phyloP scores from a whole-genome alignment of 2,888 invertebrate genomes.

The Oligia fasciuncula region DNA sequence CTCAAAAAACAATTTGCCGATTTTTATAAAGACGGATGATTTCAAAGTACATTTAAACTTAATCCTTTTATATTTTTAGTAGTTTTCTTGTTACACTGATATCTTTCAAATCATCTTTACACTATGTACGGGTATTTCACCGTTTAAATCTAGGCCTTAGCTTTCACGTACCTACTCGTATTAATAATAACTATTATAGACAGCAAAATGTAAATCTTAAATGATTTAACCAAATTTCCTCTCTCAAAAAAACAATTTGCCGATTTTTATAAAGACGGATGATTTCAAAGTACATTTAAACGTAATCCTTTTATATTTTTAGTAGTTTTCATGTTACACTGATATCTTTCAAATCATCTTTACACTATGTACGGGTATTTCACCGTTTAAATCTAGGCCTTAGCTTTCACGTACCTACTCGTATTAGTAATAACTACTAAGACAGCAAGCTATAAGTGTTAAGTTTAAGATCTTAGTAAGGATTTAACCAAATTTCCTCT shows the following conservation, averaged over 20 bases:
- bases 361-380: conserved; percentile 6
- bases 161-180: background rate
- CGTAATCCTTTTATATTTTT: background rate
- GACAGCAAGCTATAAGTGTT: background rate
- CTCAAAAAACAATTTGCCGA: background rate
- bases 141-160: conserved; percentile 12
- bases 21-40: background rate
- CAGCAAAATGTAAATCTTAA: background rate
- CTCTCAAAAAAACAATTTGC: background rate
- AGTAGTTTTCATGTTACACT: background rate
- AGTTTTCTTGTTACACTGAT: background rate
- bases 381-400: conserved; percentile 17
- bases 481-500: background rate
- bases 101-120: conserved; percentile 6
- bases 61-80: background rate
- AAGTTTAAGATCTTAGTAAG: background rate
- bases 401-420: background rate
- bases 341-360: conserved; percentile 4
- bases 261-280: background rate
- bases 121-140: conserved; percentile 9
- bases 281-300: background rate
- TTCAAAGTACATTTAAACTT: background rate
- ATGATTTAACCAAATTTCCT: background rate
- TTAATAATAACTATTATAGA: background rate
- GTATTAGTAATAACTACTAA: background rate